Evolutionary conservation across 2,888 invertebrate species (phyloP), one percentile per base, ranked within the genome.

Genomic region (Schizaphis graminum): DNA sequence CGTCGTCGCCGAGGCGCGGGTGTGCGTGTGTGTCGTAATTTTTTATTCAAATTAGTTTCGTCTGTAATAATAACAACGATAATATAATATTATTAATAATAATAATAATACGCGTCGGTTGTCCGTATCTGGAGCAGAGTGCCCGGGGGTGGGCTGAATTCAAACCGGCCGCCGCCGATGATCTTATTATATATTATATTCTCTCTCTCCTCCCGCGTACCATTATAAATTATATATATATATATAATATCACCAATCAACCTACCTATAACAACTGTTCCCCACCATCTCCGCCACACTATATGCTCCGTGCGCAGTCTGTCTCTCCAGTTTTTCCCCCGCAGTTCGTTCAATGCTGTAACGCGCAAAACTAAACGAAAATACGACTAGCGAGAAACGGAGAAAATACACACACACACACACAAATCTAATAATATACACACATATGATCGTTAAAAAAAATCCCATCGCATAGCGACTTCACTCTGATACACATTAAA

Each of bases 41-140:
- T 93, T 93, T 93, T 93, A 93, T 93, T 93, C 77, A 93, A 89
- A 93, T 93, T 77, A 89, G 84, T 84, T 92, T 88, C 56, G 92
- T 88, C 92, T 88, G 88, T 92, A 87, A n/a, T 49, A 77, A 77
- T 24, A 47, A 47, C 41, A 24, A 57, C 35, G 11, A 91, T 56
- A 56, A 91, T 91, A 77, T 77, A 41, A 67, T 67, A 67, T 53
- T 56, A 93, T 41, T 28, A 35, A 35, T 28, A 35, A 35, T 91
- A 91, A 84, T 53, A 85, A 91, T 87, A 85, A 57, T 28, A 86
- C 35, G 47, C 87, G 86, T 13, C 86, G 57, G 56, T 57, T n/a
- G 86, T 86, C 87, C 92, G 92, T 92, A 92, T 93, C 93, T 93
- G 89, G 67, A 89, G 77, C 93, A 89, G 16, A 49, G 35, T 16